phyloP scores from a whole-genome alignment of 2,888 invertebrate genomes.

The Temnothorax ravouxi region DNA sequence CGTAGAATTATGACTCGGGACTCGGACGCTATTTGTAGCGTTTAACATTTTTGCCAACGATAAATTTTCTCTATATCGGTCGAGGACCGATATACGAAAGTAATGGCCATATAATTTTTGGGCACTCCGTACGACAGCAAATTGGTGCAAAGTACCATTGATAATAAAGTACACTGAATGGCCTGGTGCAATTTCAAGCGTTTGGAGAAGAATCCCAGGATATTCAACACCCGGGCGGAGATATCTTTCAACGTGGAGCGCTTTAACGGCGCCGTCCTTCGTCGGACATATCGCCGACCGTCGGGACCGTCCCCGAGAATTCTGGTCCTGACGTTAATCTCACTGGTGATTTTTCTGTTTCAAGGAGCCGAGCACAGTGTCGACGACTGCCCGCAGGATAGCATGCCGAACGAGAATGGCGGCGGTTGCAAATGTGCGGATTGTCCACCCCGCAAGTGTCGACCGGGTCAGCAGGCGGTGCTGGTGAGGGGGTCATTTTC shows the following conservation, averaged over 20 bases:
- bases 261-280: conserved; percentile 13
- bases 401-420: conserved; percentile 78
- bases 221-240: background rate
- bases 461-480: conserved; percentile 77
- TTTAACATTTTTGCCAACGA: background rate
- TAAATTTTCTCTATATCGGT: conserved; percentile 21
- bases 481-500: conserved; percentile 76
- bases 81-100: conserved; percentile 19
- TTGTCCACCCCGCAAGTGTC: conserved; percentile 80
- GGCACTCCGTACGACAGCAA: background rate
- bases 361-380: conserved; percentile 57
- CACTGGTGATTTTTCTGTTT: conserved; percentile 61
- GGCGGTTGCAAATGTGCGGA: conserved; percentile 82
- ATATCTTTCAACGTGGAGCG: conserved; percentile 26
- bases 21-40: background rate
- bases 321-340: conserved; percentile 48
- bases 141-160: conserved; percentile 16
- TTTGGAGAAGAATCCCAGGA: background rate
- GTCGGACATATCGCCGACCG: conserved; percentile 29
- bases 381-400: conserved; percentile 81
- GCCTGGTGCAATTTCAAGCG: conserved; percentile 23
- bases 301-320: conserved; percentile 16
- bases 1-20: background rate
- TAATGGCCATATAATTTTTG: conserved; percentile 14
- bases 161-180: conserved; percentile 22